Base-by-base conservation (phyloP, 2,113 vertebrate species). In the Apteryx owenii region DNA sequence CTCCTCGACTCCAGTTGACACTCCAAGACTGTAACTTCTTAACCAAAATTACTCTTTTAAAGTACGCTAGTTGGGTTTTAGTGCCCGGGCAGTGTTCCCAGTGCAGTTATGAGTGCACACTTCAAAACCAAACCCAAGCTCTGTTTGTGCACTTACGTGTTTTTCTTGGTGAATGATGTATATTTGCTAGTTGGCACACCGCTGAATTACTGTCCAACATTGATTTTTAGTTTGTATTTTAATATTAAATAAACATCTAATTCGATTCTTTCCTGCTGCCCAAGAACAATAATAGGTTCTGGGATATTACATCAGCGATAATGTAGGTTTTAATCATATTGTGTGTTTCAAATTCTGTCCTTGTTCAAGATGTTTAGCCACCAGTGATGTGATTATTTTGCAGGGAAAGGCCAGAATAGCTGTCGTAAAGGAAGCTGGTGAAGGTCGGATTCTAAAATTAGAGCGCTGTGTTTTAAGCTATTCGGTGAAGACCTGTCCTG, bases 161-260 rank as follows among this genome's bases (percentile, higher is more conserved):
- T 93, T 93, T 81, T 87, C 85, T 66, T 29, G 71, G 64, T 93
- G 85, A 80, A 73, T 90, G 75, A 72, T 25, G 50, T 18, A 0
- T 46, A 68, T 75, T 90, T 93, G 85, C 72, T 93, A 12, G 75
- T 46, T 85, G 94, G 84, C 78, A 38, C 84, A 7, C 91, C 93
- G 91, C 81, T 96, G 93, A 85, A 21, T 96, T 88, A 50, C 87
- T 88, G 87, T 82, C 85, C 68, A 12, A 81, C 68, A 1, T 62
- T 78, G 93, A 93, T 94, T 72, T 95, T 94, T 10, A 40, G 71
- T 90, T 96, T 95, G 89, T 88, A 88, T 97, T 97, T 96, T 94
- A 85, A 84, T 95, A 97, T 96, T 91, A 90, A 97, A 97, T 96
- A 96, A 97, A 96, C 88, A 94, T 94, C 96, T 96, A 97, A 96